Evolutionary conservation across 1,140 invertebrate genomes (phyloP).

Genomic region (Brachionus paranguensis): DNA sequence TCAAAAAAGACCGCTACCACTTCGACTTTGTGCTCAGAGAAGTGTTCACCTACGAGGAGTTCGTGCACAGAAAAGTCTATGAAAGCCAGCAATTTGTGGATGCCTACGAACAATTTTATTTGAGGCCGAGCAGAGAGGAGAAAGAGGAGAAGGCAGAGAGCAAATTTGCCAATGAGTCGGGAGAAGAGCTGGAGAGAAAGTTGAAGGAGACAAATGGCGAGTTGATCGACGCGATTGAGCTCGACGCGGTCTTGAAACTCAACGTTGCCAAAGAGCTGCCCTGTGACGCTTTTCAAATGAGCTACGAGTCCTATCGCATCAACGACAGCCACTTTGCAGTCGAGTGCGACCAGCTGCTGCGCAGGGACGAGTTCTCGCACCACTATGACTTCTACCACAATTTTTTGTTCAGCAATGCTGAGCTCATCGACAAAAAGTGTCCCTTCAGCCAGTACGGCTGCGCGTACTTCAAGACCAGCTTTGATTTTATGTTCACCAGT

Average conservation of each 20-base stretch:
- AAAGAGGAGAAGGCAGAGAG: not conserved
- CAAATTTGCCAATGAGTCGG: not conserved
- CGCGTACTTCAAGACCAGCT: not conserved
- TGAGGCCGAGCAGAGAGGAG: not conserved
- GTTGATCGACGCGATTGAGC: not conserved
- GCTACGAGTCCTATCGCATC: constrained; percentile 2
- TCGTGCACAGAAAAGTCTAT: not conserved
- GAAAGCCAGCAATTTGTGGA: not conserved
- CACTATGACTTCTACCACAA: constrained; percentile 33
- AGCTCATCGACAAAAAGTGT: not conserved
- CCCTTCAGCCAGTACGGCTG: constrained; percentile 14
- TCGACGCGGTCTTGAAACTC: not conserved
- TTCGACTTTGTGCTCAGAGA: not conserved
- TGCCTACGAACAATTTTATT: constrained; percentile 21
- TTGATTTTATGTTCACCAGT: constrained; percentile 20
- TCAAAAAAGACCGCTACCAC: not conserved
- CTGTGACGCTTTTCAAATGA: constrained; percentile 26
- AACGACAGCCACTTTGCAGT: not conserved
- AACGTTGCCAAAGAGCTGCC: constrained; percentile 37
- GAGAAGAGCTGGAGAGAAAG: not conserved
- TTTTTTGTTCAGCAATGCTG: not conserved
- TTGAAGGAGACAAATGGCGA: not conserved
- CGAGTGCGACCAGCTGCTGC: not conserved
- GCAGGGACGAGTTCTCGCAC: not conserved
- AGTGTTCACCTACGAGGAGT: not conserved